phyloP scores from a whole-genome alignment of 35 echinoderm and acorn worm genomes.

The Anneissia japonica region DNA sequence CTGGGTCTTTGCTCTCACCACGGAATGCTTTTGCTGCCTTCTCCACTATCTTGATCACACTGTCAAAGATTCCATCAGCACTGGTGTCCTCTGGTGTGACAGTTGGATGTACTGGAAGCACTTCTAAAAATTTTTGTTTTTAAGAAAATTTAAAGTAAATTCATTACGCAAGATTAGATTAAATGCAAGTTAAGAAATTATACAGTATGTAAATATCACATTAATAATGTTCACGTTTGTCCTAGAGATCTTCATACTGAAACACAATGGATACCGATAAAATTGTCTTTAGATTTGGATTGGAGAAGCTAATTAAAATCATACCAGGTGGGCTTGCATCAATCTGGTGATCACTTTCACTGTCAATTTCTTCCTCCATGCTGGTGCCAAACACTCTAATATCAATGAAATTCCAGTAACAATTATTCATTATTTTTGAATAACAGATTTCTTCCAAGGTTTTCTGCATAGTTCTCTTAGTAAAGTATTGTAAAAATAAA shows the following conservation, averaged over 20 bases:
- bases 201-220: too few species aligned
- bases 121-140: slow-evolving; percentile 37
- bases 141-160: too few species aligned
- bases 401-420: background rate
- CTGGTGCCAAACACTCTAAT: slow-evolving; percentile 92
- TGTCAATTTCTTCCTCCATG: slow-evolving; percentile 90
- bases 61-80: slow-evolving; percentile 54
- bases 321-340: background rate
- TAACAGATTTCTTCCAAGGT: too few species aligned
- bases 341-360: slow-evolving; percentile 25
- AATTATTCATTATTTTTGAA: too few species aligned
- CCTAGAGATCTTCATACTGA: too few species aligned
- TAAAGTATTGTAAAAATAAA: too few species aligned
- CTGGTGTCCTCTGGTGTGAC: slow-evolving; percentile 40
- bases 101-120: slow-evolving; percentile 68
- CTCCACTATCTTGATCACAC: slow-evolving; percentile 47
- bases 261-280: too few species aligned
- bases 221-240: too few species aligned
- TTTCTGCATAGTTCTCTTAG: too few species aligned
- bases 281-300: background rate
- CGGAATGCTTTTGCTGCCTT: slow-evolving; percentile 60
- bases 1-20: slow-evolving; percentile 8
- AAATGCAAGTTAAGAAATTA: too few species aligned
- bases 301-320: background rate
- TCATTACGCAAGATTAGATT: too few species aligned